Percentiles rank a stretch among this genome's conserved stretches.
Evolutionary conservation across 2,113 vertebrate genomes (phyloP).

Genomic region (Erythrolamprus reginae): DNA sequence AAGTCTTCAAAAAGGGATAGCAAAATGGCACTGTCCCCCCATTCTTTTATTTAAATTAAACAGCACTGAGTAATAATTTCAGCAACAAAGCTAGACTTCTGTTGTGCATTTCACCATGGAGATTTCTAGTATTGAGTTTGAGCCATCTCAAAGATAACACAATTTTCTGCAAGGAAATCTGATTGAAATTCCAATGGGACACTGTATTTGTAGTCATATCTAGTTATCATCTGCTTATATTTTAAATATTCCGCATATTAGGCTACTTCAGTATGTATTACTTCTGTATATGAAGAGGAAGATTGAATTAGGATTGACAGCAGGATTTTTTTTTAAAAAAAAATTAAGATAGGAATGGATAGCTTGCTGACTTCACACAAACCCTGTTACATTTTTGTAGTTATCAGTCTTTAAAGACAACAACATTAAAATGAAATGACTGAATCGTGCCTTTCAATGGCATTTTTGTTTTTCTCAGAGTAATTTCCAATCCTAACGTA

Average conservation of each 20-base stretch:
- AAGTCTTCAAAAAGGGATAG: neutral
- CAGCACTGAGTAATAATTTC: conserved; percentile 4
- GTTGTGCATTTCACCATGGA: neutral
- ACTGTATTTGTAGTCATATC: neutral
- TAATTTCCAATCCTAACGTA: neutral
- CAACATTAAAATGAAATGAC: neutral
- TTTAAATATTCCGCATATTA: neutral
- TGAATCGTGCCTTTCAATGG: neutral
- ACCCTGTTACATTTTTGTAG: neutral
- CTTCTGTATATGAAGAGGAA: neutral
- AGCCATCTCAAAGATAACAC: neutral
- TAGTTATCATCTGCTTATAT: neutral
- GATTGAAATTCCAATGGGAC: neutral
- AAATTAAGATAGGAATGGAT: neutral
- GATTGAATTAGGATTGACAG: neutral
- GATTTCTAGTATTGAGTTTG: neutral
- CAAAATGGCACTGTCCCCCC: neutral
- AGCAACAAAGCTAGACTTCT: conserved; percentile 7
- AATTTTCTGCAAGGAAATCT: conserved; percentile 5
- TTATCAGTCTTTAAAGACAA: neutral
- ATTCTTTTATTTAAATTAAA: conserved; percentile 18
- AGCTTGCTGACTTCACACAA: neutral
- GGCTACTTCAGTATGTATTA: neutral
- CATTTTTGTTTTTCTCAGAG: neutral
- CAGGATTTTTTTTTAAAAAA: too few species aligned